Evolutionary conservation across 2,797 vertebrate species (phyloP).

Genomic region (Coccyzus lansbergi): DNA sequence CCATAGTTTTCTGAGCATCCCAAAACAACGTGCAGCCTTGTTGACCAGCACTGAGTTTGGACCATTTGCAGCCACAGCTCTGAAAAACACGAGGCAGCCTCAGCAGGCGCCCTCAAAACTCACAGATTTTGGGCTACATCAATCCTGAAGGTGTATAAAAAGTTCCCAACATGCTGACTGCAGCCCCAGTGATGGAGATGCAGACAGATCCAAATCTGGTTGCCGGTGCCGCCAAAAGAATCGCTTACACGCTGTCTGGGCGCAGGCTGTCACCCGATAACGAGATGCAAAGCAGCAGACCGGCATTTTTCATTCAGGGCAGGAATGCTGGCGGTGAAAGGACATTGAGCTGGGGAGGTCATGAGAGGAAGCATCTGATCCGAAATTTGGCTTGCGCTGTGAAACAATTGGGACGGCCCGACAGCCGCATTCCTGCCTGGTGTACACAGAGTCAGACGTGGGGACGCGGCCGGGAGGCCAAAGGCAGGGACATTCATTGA

Average conservation of each 20-base stretch:
- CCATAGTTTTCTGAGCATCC: background rate
- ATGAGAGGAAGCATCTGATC: background rate
- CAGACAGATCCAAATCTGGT: background rate
- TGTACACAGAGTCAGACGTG: accelerated
- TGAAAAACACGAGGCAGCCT: background rate
- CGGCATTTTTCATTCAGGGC: background rate
- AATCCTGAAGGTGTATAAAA: accelerated
- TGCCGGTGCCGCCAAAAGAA: background rate
- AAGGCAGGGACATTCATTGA: background rate
- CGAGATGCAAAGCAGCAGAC: background rate
- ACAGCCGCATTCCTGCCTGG: background rate
- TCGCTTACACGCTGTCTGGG: slow-evolving; percentile 19
- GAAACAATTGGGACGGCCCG: background rate
- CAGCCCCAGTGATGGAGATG: accelerated
- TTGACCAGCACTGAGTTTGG: background rate
- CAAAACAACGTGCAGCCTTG: background rate
- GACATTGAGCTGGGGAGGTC: background rate
- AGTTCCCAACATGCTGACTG: accelerated
- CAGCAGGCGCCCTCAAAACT: accelerated
- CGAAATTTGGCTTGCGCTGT: background rate
- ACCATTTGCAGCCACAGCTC: background rate
- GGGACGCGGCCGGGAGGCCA: background rate
- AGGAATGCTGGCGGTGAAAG: background rate
- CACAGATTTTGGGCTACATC: accelerated
- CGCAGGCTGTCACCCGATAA: accelerated